Percentiles rank a stretch among this genome's conserved stretches.
These are phyloP conservation scores for Reinhardtius hippoglossoides DNA, from an alignment of 2,113 vertebrate species.

Conservation along the genomic window DNA sequence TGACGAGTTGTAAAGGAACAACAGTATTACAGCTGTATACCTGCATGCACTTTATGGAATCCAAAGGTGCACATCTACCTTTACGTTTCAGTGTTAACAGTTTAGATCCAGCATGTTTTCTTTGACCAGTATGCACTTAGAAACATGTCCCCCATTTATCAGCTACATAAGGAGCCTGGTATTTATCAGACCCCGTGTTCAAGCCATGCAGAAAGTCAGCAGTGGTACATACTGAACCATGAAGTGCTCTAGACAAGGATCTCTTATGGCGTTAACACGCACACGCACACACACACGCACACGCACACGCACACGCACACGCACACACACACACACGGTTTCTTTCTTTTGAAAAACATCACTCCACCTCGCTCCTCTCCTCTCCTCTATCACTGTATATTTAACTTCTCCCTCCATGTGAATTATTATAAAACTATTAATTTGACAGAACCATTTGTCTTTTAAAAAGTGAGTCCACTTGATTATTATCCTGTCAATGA, in stretches of 20 bases:
- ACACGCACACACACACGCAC: background rate
- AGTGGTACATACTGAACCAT: background rate
- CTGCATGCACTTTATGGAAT: background rate
- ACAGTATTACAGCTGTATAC: background rate
- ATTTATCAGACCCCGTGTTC: conserved; percentile 41
- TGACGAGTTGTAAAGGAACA: background rate
- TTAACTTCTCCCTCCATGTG: conserved; percentile 6
- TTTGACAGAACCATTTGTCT: conserved; percentile 34
- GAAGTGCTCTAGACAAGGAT: no score
- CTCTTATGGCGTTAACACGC: no score
- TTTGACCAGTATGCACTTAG: conserved; percentile 15
- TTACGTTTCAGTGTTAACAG: background rate
- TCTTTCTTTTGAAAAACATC: background rate
- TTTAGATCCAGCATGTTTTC: background rate
- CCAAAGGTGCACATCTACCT: background rate
- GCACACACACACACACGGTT: background rate
- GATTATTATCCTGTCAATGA: conserved; percentile 11
- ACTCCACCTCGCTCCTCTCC: background rate
- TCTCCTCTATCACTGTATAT: conserved; percentile 3
- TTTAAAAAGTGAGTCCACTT: conserved; percentile 11
- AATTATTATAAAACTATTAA: conserved; percentile 13
- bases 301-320: background rate
- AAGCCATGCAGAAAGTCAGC: conserved; percentile 40
- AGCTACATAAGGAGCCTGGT: conserved; percentile 1
- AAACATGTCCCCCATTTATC: conserved; percentile 10